phyloP scores from a whole-genome alignment of 2,113 vertebrate species.

The Oriolus oriolus region DNA sequence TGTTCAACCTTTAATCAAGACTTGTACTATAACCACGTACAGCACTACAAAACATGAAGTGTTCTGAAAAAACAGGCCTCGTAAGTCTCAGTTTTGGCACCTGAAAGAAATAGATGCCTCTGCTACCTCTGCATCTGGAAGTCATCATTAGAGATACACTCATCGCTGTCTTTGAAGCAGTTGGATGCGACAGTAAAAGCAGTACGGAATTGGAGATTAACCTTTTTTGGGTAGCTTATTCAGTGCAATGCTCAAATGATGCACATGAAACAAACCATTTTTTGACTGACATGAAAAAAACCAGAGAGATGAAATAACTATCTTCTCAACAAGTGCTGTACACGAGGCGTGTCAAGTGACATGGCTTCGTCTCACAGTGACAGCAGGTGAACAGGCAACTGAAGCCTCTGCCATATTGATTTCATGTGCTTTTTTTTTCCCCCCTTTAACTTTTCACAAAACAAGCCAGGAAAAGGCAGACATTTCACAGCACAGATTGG shows the following conservation, averaged over 20 bases:
- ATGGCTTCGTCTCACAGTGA: background rate
- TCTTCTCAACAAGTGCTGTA: background rate
- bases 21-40: background rate
- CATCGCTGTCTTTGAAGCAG: constrained; percentile 1
- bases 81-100: constrained; percentile 1
- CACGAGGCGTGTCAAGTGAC: background rate
- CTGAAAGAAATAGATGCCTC: background rate
- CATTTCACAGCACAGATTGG: constrained; percentile 27
- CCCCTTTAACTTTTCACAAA: background rate
- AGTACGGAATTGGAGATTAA: background rate
- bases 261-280: background rate
- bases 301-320: background rate
- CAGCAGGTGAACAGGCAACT: background rate
- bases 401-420: background rate
- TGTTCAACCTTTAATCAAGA: background rate
- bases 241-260: constrained; percentile 1
- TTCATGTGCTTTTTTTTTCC: background rate
- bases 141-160: background rate
- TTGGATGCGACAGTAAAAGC: constrained; percentile 1
- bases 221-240: background rate
- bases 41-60: background rate
- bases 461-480: constrained; percentile 6
- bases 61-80: background rate
- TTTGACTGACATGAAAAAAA: background rate
- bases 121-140: background rate